phyloP scores from a whole-genome alignment of 2,888 invertebrate genomes.

The Perizoma affinitatum region DNA sequence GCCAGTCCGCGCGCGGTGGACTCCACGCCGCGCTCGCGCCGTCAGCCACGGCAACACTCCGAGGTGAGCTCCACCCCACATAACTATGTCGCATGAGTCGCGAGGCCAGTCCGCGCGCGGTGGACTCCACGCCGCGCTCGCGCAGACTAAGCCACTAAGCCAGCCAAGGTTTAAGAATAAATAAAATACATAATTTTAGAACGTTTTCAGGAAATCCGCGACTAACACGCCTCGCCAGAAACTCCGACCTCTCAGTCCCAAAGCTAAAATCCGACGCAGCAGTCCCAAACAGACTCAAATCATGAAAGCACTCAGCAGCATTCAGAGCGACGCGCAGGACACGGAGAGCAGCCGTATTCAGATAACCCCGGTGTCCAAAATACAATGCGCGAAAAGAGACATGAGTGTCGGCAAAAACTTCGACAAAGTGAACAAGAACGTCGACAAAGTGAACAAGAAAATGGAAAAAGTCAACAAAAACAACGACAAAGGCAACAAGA shows the following conservation, averaged over 20 bases:
- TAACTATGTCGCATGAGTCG: slow-evolving; percentile 54
- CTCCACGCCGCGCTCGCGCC: too few relatives aligned
- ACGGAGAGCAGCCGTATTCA: slow-evolving; percentile 16
- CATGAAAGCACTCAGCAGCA: slow-evolving; percentile 30
- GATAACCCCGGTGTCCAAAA: slow-evolving; percentile 38
- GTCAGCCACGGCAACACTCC: too few relatives aligned
- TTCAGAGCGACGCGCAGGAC: slow-evolving; percentile 25
- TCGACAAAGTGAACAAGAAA: background rate
- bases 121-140: slow-evolving; percentile 16
- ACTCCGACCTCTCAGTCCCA: slow-evolving; percentile 19
- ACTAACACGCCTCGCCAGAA: slow-evolving; percentile 22
- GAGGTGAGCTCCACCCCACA: too few relatives aligned
- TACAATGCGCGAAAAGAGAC: slow-evolving; percentile 42
- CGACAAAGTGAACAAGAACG: slow-evolving; percentile 1
- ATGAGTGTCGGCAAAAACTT: slow-evolving; percentile 3
- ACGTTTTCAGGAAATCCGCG: slow-evolving; percentile 27
- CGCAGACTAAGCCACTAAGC: slow-evolving; percentile 1
- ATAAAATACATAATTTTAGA: background rate
- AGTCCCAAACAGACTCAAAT: slow-evolving; percentile 24
- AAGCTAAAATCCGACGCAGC: slow-evolving; percentile 9
- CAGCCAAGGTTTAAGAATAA: background rate
- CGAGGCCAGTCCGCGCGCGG: slow-evolving; percentile 41
- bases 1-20: too few relatives aligned
- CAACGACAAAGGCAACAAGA: background rate
- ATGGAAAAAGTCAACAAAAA: slow-evolving; percentile 3